Conservation (phyloP, 1,140 invertebrate genomes). For the Condylostylus longicornis region DNA sequence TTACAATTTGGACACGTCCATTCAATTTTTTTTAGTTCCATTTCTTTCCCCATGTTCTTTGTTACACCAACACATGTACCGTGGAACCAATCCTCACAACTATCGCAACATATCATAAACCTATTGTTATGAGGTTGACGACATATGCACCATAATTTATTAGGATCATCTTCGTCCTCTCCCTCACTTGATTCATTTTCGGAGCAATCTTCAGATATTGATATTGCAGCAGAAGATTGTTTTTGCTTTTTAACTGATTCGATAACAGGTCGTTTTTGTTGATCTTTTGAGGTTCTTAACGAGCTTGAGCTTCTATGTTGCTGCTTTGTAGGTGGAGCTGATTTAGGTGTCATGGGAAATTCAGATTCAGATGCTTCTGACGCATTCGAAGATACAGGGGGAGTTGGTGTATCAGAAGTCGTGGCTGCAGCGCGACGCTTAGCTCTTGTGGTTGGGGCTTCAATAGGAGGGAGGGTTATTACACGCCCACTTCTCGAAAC, state of each 20-base stretch:
- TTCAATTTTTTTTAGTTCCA: constrained; percentile 76
- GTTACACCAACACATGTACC: constrained; percentile 90
- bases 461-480: constrained; percentile 60
- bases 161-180: constrained; percentile 82
- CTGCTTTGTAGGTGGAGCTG: background rate
- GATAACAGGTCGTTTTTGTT: background rate
- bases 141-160: constrained; percentile 86
- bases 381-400: constrained; percentile 1
- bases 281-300: background rate
- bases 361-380: background rate
- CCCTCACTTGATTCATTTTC: constrained; percentile 49
- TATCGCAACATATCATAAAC: constrained; percentile 96
- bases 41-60: constrained; percentile 73
- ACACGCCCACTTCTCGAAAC: constrained; percentile 51
- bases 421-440: constrained; percentile 27
- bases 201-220: constrained; percentile 40
- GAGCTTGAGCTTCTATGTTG: background rate
- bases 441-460: constrained; percentile 53
- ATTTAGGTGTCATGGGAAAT: background rate
- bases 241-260: constrained; percentile 12
- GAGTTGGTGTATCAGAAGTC: constrained; percentile 12
- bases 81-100: constrained; percentile 94
- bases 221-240: too few species aligned
- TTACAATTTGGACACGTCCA: constrained; percentile 86
- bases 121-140: constrained; percentile 87